phyloP scores from a whole-genome alignment of 2,888 invertebrate species.

The Beris chalybata region DNA sequence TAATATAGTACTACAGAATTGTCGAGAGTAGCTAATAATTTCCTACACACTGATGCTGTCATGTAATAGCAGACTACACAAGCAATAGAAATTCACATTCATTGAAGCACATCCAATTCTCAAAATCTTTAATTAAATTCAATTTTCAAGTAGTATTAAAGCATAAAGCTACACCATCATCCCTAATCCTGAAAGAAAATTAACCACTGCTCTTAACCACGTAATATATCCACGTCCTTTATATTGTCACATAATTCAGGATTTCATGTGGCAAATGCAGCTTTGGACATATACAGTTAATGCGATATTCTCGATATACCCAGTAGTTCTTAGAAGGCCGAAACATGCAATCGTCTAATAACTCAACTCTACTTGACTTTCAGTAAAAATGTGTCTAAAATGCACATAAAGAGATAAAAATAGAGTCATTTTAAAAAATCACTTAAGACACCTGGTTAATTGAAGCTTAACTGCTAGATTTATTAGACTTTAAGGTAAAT shows the following conservation, averaged over 20 bases:
- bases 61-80: too few species aligned
- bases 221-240: conserved; percentile 17
- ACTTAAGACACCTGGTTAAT: conserved; percentile 22
- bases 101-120: too few species aligned
- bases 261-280: conserved; percentile 28
- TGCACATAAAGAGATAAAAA: background rate
- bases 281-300: conserved; percentile 18
- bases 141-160: too few species aligned
- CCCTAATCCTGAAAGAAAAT: background rate
- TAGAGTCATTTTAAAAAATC: conserved; percentile 9
- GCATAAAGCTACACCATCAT: too few species aligned
- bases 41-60: too few species aligned
- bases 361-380: conserved; percentile 6
- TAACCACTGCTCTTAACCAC: conserved; percentile 17
- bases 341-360: conserved; percentile 25
- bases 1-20: too few species aligned
- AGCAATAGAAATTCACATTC: too few species aligned
- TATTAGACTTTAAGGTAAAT: conserved; percentile 5
- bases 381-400: background rate
- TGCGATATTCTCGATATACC: conserved; percentile 25
- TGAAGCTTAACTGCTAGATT: conserved; percentile 23
- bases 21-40: too few species aligned
- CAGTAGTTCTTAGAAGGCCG: background rate
- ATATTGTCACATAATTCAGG: conserved; percentile 23
- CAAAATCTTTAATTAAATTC: too few species aligned